Conservation (phyloP, 2,888 invertebrate species). For the Drosophila anomalipes region DNA sequence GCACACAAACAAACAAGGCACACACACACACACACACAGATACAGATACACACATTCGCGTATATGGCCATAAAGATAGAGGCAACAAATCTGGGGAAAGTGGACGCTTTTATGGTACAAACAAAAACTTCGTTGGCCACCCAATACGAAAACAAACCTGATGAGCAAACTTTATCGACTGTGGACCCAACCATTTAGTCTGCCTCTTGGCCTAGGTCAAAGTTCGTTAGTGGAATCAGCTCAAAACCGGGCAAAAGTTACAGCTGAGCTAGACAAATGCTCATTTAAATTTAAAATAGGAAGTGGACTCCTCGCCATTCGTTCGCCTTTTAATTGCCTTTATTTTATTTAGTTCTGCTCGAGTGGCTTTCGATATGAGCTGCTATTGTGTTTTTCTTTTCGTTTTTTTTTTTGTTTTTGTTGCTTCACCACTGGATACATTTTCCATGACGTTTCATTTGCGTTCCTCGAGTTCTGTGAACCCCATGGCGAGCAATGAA, state of each 20-base stretch:
- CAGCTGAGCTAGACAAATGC: slow-evolving; percentile 31
- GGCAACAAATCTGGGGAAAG: slow-evolving; percentile 50
- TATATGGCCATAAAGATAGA: slow-evolving; percentile 47
- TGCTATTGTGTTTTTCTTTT: background rate
- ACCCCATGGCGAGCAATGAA: slow-evolving; percentile 22
- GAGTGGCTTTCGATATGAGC: slow-evolving; percentile 33
- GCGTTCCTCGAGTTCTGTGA: slow-evolving; percentile 46
- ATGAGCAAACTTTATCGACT: slow-evolving; percentile 18
- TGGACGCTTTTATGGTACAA: slow-evolving; percentile 43
- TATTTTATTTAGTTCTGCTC: slow-evolving; percentile 34
- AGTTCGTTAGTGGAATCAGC: slow-evolving; percentile 22
- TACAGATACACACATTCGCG: background rate
- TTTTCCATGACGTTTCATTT: slow-evolving; percentile 30
- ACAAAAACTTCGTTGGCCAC: slow-evolving; percentile 47
- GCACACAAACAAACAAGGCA: background rate
- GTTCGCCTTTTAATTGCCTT: slow-evolving; percentile 31
- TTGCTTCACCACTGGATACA: slow-evolving; percentile 21
- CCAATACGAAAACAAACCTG: slow-evolving; percentile 15
- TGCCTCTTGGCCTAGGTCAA: slow-evolving; percentile 46
- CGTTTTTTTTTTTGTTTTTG: background rate
- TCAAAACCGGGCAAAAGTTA: slow-evolving; percentile 23
- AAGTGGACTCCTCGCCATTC: background rate
- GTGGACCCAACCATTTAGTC: slow-evolving; percentile 5
- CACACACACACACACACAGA: background rate
- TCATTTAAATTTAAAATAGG: slow-evolving; percentile 24